Base-by-base conservation (phyloP, 2,113 vertebrate genomes). In the Pardalotus punctatus region DNA sequence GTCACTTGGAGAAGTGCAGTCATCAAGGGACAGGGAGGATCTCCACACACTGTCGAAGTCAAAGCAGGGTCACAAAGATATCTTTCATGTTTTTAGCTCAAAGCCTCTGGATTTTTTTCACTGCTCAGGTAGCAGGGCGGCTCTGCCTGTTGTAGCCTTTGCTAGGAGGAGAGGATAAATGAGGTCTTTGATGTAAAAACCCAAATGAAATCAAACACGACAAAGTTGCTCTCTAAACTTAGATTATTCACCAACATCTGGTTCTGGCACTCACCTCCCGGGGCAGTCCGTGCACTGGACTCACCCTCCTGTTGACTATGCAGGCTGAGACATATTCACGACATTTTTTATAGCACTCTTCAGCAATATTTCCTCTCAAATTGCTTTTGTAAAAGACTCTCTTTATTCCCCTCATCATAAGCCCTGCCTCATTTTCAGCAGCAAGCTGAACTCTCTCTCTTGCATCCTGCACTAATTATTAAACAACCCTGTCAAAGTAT, bases 381-480 rank as follows among this genome's bases (percentile, higher is more conserved):
- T 71, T 83, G 72, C 64, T 64, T 93, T 74, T 83, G 35, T 57
- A 81, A 93, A 92, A 88, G 47, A 5, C 67, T 70, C 51, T 64
- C 72, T 95, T 74, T 71, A 78, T 71, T 92, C 69, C 48, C 33
- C 67, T 84, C 81, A 43, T 93, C 82, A 71, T 10, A 76, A 90
- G 74, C 71, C 76, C 56, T 70, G 65, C 25, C 82, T 93, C 88
- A 60, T 93, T 86, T 95, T 88, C 76, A 74, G 48, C 85, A 86
- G 84, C 58, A 61, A 76, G 56, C 66, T 47, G 50, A 82, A 78
- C 62, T 53, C 90, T 81, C 3, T 74, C 82, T 88, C 60, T 61
- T 65, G 29, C 94, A 95, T 88, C 83, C 72, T 29, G 47, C 48
- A 65, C 90, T 95, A 95, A 97, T 96, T 96, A 97, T 94, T 83